Conservation (phyloP, 2,113 vertebrate genomes). For the Eptesicus fuscus region DNA sequence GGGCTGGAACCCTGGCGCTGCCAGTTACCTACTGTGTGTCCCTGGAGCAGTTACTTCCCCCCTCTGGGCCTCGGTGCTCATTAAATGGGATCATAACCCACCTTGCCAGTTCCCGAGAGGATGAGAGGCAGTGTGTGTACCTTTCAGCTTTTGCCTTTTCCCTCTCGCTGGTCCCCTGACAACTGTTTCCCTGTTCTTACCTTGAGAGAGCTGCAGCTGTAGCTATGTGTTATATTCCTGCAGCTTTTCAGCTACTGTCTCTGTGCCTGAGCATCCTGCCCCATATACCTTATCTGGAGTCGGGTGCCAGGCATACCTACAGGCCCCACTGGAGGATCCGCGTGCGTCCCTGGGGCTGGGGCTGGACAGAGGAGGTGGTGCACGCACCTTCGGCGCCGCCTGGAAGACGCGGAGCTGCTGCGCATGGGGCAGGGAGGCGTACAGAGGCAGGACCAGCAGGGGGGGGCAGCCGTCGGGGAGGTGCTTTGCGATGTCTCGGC, state of each 20-base stretch:
- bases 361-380: background rate
- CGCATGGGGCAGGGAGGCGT: conserved; percentile 92
- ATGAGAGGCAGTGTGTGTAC: background rate
- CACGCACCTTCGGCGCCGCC: conserved; percentile 88
- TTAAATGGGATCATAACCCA: too few species aligned
- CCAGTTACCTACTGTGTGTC: background rate
- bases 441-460: conserved; percentile 91
- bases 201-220: background rate
- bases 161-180: background rate
- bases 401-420: conserved; percentile 96
- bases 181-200: background rate
- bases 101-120: background rate
- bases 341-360: background rate
- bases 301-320: background rate
- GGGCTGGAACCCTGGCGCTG: background rate
- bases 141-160: background rate
- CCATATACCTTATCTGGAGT: background rate
- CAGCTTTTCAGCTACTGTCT: background rate
- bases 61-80: background rate
- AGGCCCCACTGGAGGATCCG: background rate
- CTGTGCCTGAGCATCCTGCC: background rate
- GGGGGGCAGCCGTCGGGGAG: conserved; percentile 88
- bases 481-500: conserved; percentile 92
- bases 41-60: background rate
- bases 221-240: background rate